These are phyloP conservation scores for Papio anubis DNA, from an alignment of 2,113 vertebrate genomes.

Conservation along the genomic window DNA sequence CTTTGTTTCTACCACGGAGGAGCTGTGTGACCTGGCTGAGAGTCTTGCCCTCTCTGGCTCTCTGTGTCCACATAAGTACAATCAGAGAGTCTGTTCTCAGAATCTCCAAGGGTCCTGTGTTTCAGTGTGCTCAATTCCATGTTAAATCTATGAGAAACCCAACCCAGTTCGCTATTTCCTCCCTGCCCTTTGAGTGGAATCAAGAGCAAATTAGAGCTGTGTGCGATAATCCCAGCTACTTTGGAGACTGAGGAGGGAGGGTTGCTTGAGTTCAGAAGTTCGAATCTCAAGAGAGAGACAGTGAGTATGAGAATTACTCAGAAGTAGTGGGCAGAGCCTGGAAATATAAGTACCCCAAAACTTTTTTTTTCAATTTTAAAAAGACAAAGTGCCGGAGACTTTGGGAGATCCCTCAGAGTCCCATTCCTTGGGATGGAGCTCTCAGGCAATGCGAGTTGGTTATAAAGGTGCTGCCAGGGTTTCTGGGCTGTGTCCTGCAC, in stretches of 20 bases:
- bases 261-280: not conserved
- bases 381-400: not conserved
- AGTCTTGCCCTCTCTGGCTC: not conserved
- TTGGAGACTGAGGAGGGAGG: not conserved
- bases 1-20: not conserved
- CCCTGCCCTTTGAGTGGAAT: not conserved
- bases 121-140: not conserved
- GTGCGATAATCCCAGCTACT: not conserved
- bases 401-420: not conserved
- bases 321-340: not conserved
- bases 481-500: too few relatives aligned
- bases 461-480: not conserved
- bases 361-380: not conserved
- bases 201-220: not conserved
- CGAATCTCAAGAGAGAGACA: not conserved
- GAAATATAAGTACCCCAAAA: not conserved
- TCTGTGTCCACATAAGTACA: not conserved
- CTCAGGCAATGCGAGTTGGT: not conserved
- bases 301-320: not conserved
- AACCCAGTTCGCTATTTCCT: not conserved
- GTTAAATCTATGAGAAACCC: not conserved
- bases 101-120: not conserved
- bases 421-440: not conserved
- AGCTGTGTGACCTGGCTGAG: constrained; percentile 2
- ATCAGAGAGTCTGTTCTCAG: not conserved